These are phyloP conservation scores for Gymnogyps californianus DNA, from an alignment of 2,113 vertebrate genomes.

Conservation along the genomic window DNA sequence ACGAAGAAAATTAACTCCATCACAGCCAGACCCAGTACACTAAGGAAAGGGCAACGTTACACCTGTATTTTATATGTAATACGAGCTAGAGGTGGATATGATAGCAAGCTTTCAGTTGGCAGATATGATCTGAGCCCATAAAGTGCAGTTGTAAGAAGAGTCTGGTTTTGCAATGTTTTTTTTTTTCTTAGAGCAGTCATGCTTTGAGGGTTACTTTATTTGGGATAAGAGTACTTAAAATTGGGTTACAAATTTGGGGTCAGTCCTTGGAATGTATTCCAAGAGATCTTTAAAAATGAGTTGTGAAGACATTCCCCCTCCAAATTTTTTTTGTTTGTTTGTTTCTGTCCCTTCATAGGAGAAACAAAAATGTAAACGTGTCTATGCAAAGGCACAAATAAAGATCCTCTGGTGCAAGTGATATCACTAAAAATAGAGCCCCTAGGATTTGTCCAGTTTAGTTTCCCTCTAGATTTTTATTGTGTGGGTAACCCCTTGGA, in stretches of 20 bases:
- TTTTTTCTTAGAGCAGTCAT: not conserved
- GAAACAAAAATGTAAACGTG: not conserved
- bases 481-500: not conserved
- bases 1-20: not conserved
- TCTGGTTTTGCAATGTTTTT: not conserved
- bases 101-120: not conserved
- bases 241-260: not conserved
- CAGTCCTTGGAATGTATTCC: not conserved
- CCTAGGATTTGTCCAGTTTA: not conserved
- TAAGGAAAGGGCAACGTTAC: not conserved
- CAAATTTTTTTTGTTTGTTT: not conserved
- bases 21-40: not conserved
- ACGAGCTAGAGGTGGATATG: not conserved
- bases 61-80: not conserved
- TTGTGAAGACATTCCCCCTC: not conserved
- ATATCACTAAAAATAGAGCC: not conserved
- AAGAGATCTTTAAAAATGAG: not conserved
- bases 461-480: not conserved
- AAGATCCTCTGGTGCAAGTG: not conserved
- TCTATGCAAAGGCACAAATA: not conserved
- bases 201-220: not conserved
- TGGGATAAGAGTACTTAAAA: not conserved
- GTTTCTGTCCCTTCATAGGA: not conserved
- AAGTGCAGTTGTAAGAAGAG: not conserved
- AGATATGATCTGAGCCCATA: not conserved